Evolutionary conservation across 2,888 invertebrate species (phyloP), one percentile per base, ranked within the genome.

Genomic region (Galeruca laticollis): DNA sequence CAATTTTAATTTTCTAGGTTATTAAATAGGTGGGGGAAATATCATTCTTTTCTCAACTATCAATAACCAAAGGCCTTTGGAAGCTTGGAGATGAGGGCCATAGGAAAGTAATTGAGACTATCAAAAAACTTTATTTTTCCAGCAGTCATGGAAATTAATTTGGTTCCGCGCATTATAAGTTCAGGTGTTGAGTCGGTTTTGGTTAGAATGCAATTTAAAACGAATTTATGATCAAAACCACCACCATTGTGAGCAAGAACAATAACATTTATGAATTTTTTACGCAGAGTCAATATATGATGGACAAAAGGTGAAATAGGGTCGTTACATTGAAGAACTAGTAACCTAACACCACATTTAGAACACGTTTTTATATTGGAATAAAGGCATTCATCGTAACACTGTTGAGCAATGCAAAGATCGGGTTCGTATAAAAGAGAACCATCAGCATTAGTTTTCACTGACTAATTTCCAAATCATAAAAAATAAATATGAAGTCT

Each of bases 21-120:
- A 40, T 73, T 75, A 31, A 76, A 78, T 9, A 76, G 51, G 60
- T 77, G 72, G 0, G 77, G 77, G 66, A 78, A 78, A 67, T 74
- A 73, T 13, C 77, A n/a, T n/a, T n/a, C 67, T 72, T 78, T 70
- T 31, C 75, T 75, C n/a, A 69, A 62, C 31, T 47, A 20, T 9
- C 20, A 5, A 15, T 51, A 13, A 3, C 51, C 62, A 43, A 78
- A 75, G 10, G 74, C 71, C 63, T 72, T 68, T 15, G 74, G 75
- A 60, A 78, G 52, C 31, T 57, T 35, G 2, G 75, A 35, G n/a
- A n/a, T n/a, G 18, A 77, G 40, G 1, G 71, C 43, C 75, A 78
- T 78, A 0, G 75, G 76, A 35, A 78, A 76, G 69, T 77, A 73
- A 54, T 78, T 75, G 10, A 76, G 26, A 82, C 84, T 83, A 79